Base-by-base conservation (phyloP, 1,140 invertebrate species). In the Leptopilina clavipes region DNA sequence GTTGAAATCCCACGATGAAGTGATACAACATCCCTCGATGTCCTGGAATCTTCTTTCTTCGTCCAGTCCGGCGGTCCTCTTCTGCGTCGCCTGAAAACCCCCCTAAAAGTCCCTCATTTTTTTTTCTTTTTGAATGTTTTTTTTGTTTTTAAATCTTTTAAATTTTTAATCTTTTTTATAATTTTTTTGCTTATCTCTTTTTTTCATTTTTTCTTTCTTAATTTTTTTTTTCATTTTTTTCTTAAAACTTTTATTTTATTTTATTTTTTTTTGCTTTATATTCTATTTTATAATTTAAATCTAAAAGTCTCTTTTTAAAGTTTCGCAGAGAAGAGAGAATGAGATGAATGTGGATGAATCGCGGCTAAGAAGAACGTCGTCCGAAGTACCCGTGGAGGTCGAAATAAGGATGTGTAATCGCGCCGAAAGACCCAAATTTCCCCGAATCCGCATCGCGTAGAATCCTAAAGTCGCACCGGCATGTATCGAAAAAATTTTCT, bases 201-300 rank as follows among this genome's bases (percentile, higher is more conserved):
- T 48, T 44, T 48, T 14, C 10, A 54, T 48, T 40, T 56, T 71
- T 43, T 65, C 18, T 43, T 70, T 72, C 74, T 71, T 74, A 18
- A 73, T 74, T 72, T 65, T 70, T 43, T 43, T 65, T 72, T 45
- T 65, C 44, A 76, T 31, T 59, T 76, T 31, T 74, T 19, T 76
- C 48, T 78, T 70, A 11, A 72, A 59, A 71, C 22, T 44, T 52
- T 76, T 54, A 48, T 65, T 70, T 73, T 75, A 70, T 72, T 48
- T 72, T 79, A 22, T 70, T 75, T 25, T 54, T 72, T 74, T 77
- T 77, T 70, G 19, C 59, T 19, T 75, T 56, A 72, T 52, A 14
- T 76, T 52, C 52, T 75, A 40, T 52, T 71, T 40, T 40, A 40
- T 8, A 40, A 9, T 6, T 9, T 40, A 40, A 40, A 40, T 3